Base-by-base conservation (phyloP, 2,113 vertebrate species). In the Aphelocoma coerulescens region DNA sequence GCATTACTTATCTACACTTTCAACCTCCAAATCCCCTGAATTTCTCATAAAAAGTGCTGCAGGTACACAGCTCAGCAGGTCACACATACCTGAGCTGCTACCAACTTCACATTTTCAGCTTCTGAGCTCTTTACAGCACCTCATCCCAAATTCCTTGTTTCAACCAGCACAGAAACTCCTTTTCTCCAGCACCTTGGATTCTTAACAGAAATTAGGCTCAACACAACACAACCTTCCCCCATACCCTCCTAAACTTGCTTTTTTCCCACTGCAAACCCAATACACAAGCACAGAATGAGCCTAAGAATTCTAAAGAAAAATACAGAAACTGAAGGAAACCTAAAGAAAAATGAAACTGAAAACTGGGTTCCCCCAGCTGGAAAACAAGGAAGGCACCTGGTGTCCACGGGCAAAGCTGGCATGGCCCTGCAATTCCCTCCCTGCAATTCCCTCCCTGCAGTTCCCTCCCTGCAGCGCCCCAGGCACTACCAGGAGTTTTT, bases 21-120 rank as follows among this genome's bases (percentile, higher is more conserved):
- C n/a, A 35, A 10, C 4, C 16, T 28, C 5, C 1, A 22, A 41
- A 39, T 5, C 0, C 7, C 41, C 12, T 14, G 2, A 0, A 20
- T n/a, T 69, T 62, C 65, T 62, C 59, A 33, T 13, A 6, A 22
- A 49, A 51, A 22, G 16, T 32, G 72, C 46, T 20, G 48, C 39
- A 20, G 41, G 17, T 7, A 13, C 20, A 11, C 58, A 63, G 52
- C 76, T 79, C 75, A 51, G 13, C 11, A 41, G 12, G 20, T 28
- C 54, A 20, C 52, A 51, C 32, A 46, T 6, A 7, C 0, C 24
- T 0, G 9, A 84, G 8, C 33, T n/a, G 27, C 30, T 52, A 11
- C 35, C 11, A 3, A 18, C 18, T 13, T 59, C 16, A 18, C 9
- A 23, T 75, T 77, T 62, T 21, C 80, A 85, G 11, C 15, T 61